Evolutionary conservation across 2,888 invertebrate genomes (phyloP).

Genomic region (Bellardia bayeri): DNA sequence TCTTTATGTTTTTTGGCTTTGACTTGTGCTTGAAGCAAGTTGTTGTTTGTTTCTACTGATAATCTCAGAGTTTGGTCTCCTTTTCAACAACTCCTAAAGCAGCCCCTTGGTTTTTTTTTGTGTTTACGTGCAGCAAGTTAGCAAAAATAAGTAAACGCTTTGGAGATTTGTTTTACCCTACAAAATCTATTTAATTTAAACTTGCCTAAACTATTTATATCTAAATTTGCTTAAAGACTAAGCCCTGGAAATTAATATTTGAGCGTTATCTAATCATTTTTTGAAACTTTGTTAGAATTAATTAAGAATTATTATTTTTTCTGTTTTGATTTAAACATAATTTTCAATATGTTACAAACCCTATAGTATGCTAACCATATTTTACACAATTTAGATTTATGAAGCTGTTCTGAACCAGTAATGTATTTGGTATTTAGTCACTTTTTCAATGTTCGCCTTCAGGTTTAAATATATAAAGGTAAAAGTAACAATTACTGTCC

Average conservation of each 20-base stretch:
- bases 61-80: slow-evolving; percentile 81
- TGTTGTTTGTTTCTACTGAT: slow-evolving; percentile 76
- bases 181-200: neutral
- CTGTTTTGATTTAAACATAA: neutral
- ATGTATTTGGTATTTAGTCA: slow-evolving; percentile 50
- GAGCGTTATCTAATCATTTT: too few relatives aligned
- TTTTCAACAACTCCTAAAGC: slow-evolving; percentile 55
- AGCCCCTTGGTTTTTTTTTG: neutral
- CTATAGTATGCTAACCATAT: neutral
- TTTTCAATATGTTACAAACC: slow-evolving; percentile 9
- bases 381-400: neutral
- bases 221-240: too few relatives aligned
- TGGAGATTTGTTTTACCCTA: slow-evolving; percentile 23
- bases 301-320: neutral
- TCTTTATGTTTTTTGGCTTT: slow-evolving; percentile 39
- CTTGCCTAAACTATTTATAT: too few relatives aligned
- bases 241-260: too few relatives aligned
- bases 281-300: too few relatives aligned
- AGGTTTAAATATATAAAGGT: slow-evolving; percentile 22
- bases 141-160: neutral
- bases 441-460: slow-evolving; percentile 39
- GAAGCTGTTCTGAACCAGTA: slow-evolving; percentile 23
- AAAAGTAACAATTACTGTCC: slow-evolving; percentile 51
- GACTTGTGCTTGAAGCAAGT: slow-evolving; percentile 55
- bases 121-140: neutral